phyloP scores from a whole-genome alignment of 2,113 vertebrate genomes.

The Nibea coibor region DNA sequence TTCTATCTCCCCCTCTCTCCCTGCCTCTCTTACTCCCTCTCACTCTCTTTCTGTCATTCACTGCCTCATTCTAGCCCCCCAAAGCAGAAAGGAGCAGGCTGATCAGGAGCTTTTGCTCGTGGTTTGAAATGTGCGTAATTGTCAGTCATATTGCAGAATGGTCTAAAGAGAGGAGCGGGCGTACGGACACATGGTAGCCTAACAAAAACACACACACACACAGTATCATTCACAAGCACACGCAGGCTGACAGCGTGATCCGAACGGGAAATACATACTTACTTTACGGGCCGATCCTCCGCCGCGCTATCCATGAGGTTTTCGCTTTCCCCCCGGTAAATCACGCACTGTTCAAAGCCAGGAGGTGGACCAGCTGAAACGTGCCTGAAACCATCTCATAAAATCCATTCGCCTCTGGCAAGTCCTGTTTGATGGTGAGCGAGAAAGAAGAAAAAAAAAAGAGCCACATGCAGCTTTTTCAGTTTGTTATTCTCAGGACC shows the following conservation, averaged over 20 bases:
- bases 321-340: conserved; percentile 41
- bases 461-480: conserved; percentile 57
- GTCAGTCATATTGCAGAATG: conserved; percentile 34
- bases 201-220: conserved; percentile 37
- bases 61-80: conserved; percentile 46
- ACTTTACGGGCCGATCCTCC: conserved; percentile 74
- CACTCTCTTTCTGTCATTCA: conserved; percentile 67
- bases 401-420: conserved; percentile 65
- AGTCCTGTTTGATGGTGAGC: conserved; percentile 36
- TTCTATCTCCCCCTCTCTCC: conserved; percentile 7
- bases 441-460: background rate
- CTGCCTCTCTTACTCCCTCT: conserved; percentile 35
- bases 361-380: conserved; percentile 48
- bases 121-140: conserved; percentile 41
- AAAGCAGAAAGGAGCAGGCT: background rate
- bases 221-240: conserved; percentile 26
- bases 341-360: conserved; percentile 67
- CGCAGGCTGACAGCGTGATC: conserved; percentile 46
- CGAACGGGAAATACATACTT: conserved; percentile 70
- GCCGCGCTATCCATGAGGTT: conserved; percentile 74
- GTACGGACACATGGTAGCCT: conserved; percentile 42
- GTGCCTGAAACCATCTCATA: conserved; percentile 63
- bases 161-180: background rate
- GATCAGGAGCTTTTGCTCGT: background rate
- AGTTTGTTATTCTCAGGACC: conserved; percentile 59